A percentile compares a stretch with the other conserved stretches of the same genome.
phyloP scores from a whole-genome alignment of 2,113 vertebrate species.

The Galemys pyrenaicus region DNA sequence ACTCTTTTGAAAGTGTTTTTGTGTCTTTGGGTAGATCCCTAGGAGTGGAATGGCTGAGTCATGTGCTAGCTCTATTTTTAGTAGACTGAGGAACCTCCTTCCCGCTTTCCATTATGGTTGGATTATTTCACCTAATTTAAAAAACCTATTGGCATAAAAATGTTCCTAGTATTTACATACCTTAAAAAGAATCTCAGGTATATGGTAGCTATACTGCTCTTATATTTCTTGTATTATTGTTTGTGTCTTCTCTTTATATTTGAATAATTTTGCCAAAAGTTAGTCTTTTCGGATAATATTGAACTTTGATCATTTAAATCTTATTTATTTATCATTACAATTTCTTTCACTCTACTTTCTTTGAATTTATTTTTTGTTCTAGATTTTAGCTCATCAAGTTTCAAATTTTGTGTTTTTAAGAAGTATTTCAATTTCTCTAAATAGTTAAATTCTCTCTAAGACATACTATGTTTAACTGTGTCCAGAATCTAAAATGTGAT shows the following conservation, averaged over 20 bases:
- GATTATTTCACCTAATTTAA: neutral
- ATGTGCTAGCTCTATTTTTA: too few species aligned
- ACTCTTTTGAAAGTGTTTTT: too few species aligned
- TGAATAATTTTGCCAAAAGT: neutral
- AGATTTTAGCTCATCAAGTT: slow-evolving; percentile 10
- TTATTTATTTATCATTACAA: slow-evolving; percentile 21
- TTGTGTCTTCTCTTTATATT: neutral
- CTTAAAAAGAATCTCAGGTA: neutral
- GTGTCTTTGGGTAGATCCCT: too few species aligned
- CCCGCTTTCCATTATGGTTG: too few species aligned
- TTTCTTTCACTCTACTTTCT: neutral
- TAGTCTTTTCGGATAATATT: neutral
- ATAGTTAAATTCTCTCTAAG: neutral
- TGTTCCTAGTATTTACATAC: neutral
- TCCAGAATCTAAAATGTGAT: neutral
- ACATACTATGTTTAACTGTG: neutral
- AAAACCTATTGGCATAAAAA: neutral
- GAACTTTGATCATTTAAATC: neutral
- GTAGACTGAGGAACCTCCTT: too few species aligned
- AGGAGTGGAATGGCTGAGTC: too few species aligned
- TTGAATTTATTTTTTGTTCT: neutral
- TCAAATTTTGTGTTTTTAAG: neutral
- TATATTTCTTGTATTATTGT: slow-evolving; percentile 9
- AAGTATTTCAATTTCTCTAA: neutral
- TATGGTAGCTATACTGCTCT: neutral